Conservation (phyloP, 1,140 invertebrate genomes). For the Euschistus heros region DNA sequence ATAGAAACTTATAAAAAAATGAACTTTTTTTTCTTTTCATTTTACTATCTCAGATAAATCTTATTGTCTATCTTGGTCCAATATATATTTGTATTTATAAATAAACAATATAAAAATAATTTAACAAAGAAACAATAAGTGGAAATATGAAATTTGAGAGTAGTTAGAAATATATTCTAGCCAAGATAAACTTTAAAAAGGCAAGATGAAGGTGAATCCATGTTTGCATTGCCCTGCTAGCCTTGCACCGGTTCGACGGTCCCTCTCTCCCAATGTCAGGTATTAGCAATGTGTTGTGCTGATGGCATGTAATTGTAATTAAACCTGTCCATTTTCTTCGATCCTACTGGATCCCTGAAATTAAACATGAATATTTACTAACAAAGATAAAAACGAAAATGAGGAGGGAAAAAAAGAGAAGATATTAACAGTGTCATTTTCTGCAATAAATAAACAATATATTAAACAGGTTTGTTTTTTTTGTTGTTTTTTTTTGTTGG, state of each 20-base stretch:
- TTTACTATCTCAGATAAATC: slow-evolving; percentile 14
- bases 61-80: slow-evolving; percentile 26
- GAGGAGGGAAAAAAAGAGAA: neutral
- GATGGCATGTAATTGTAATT: slow-evolving; percentile 35
- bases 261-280: slow-evolving; percentile 24
- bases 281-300: slow-evolving; percentile 26
- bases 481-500: too few species aligned
- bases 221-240: slow-evolving; percentile 23
- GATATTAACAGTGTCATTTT: too few species aligned
- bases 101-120: slow-evolving; percentile 17
- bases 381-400: neutral
- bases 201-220: slow-evolving; percentile 19
- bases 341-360: slow-evolving; percentile 50
- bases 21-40: neutral
- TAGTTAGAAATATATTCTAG: slow-evolving; percentile 12
- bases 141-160: slow-evolving; percentile 6
- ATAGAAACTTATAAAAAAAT: slow-evolving; percentile 6
- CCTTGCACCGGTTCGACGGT: slow-evolving; percentile 19
- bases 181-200: slow-evolving; percentile 15
- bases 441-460: too few species aligned
- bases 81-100: slow-evolving; percentile 18
- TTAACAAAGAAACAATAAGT: slow-evolving; percentile 12
- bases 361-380: slow-evolving; percentile 3
- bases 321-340: slow-evolving; percentile 59
- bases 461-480: too few species aligned